phyloP scores from a whole-genome alignment of 2,888 invertebrate species.

The Ichneumoninae sp. region DNA sequence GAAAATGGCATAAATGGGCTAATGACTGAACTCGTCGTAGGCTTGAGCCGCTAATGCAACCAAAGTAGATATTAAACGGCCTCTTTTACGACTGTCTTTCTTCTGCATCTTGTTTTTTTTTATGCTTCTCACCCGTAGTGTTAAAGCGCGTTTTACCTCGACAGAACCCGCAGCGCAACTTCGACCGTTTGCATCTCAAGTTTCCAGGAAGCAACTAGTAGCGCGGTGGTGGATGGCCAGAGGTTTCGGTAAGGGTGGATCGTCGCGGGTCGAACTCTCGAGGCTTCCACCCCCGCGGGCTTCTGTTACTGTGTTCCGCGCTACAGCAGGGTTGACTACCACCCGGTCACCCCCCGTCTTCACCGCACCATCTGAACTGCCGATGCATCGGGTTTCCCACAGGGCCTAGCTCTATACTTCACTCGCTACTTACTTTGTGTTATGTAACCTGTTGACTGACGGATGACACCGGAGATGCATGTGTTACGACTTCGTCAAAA shows the following conservation, averaged over 20 bases:
- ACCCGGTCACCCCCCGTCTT: not conserved
- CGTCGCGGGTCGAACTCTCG: conserved; percentile 51
- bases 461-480: not conserved
- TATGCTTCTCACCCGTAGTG: conserved; percentile 35
- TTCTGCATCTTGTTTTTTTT: conserved; percentile 20
- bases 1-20: not conserved
- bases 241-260: conserved; percentile 37
- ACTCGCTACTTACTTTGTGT: conserved; percentile 15
- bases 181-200: conserved; percentile 69
- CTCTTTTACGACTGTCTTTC: not conserved
- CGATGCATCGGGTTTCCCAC: conserved; percentile 41
- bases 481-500: not conserved
- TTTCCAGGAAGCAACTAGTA: conserved; percentile 65
- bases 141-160: conserved; percentile 33
- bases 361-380: not conserved
- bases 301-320: conserved; percentile 37
- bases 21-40: not conserved
- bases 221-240: conserved; percentile 64
- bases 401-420: conserved; percentile 8
- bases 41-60: not conserved
- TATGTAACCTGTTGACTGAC: conserved; percentile 46
- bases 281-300: conserved; percentile 33
- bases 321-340: conserved; percentile 25
- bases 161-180: conserved; percentile 61
- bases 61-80: not conserved